Evolutionary conservation across 2,113 vertebrate species (phyloP), one percentile per base, ranked within the genome.

Genomic region (Hypanus sabinus): DNA sequence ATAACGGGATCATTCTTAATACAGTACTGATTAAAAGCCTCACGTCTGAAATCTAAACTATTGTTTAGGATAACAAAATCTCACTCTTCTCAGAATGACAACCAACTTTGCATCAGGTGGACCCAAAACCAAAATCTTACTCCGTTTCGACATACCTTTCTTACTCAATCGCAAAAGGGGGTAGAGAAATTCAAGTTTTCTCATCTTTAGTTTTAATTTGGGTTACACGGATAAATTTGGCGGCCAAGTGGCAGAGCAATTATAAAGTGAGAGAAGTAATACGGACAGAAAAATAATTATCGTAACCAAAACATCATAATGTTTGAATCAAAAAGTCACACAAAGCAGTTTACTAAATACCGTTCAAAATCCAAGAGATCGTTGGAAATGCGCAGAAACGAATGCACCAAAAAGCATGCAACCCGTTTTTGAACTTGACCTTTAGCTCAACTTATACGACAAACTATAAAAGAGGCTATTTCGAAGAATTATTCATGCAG

Each of bases 381-480:
- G n/a, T 30, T 12, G 8, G 14, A 90, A 90, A 16, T 90, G 85
- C 16, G 27, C 27, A 33, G 30, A 90, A 33, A n/a, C 2, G 14
- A 62, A 20, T 65, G 60, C 10, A n/a, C 12, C 30, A 65, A 65
- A 83, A 83, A 81, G n/a, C 18, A 30, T 85, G 62, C n/a, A 62
- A 18, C 30, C 60, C 16, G 33, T 65, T 65, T 90, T 90, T 90
- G 85, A 90, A 90, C 85, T 90, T 90, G 85, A 90, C 85, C 85
- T 90, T 90, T 90, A 65, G 30, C 85, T 90, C n/a, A 90, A 90
- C 85, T 90, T 65, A n/a, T 27, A n/a, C 12, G 60, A n/a, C 27
- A 62, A 65, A n/a, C 85, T 65, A 8, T 30, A 20, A 33, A 20
- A 30, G 85, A 62, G 5, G 27, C 60, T 30, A n/a, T 33, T 62